Evolutionary conservation across 2,113 vertebrate species (phyloP), one percentile per base, ranked within the genome.

Genomic region (Tragelaphus buxtoni): DNA sequence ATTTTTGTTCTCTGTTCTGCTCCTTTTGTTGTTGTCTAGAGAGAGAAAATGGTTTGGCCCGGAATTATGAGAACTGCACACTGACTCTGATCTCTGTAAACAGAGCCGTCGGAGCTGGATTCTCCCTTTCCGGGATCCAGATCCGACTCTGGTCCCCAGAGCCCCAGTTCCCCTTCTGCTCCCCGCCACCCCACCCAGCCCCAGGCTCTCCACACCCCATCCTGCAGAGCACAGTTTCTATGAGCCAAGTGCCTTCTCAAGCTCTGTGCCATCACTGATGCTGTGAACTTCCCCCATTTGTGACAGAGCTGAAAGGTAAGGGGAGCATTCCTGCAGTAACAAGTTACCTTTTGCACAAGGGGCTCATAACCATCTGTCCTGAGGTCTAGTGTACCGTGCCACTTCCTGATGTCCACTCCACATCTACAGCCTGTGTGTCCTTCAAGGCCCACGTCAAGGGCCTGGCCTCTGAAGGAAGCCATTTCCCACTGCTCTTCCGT

Each of bases 21-120:
- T 79, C 51, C 65, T 84, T 39, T 42, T 42, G 58, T 86, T 96
- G 49, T 80, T 93, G 20, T 60, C 42, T 88, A 60, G 18, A 56
- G 58, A 95, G 82, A 90, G 51, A 32, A 85, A 61, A 77, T 53
- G 42, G 26, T 30, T 35, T 39, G 53, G n/a, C 39, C 47, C 26
- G 69, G 69, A 56, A 72, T 82, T 45, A 55, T 24, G n/a, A 89
- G 76, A 55, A 39, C 39, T 60, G 28, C 49, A 5, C 26, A 26
- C 53, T 87, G 24, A 81, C 69, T 69, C 24, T 47, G 32, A 69
- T 45, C 76, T 82, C 42, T 30, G 39, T 39, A 35, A 82, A 85
- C 3, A 51, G 9, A 55, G 32, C 10, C 30, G 13, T 9, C 26
- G 20, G 65, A 86, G 10, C 30, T 24, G 63, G 18, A 28, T 69